Base-by-base conservation (phyloP, 2,797 vertebrate species). In the Epinephelus awoara region DNA sequence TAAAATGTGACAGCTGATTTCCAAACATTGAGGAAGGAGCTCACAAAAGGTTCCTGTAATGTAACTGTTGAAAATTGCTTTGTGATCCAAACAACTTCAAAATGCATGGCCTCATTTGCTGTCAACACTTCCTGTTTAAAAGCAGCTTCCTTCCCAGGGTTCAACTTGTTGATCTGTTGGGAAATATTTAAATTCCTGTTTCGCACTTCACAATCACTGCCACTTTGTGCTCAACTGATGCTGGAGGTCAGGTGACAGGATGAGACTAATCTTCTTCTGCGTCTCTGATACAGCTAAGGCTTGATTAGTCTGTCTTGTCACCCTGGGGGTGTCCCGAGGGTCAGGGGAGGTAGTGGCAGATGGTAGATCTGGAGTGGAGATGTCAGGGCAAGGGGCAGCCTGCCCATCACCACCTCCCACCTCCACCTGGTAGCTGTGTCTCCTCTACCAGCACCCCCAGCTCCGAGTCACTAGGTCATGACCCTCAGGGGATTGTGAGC, bases 311-410 rank as follows among this genome's bases (percentile, higher is more conserved):
- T 79, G 75, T 66, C 50, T 51, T 38, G 49, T 87, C 76, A 77
- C 55, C 83, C 76, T 13, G 0, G 74, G 87, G 83, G 44, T 25
- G 78, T 75, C 46, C 67, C 7, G 0, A 57, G 61, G 57, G 27
- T 11, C 19, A 15, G 54, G 42, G 90, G 92, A 93, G 80, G 34
- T 49, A 85, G 85, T 89, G 92, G 93, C 96, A 97, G 96, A 97
- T 97, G 96, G 96, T 87, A 64, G 77, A 75, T 90, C 90, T 72
- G 59, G 83, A 87, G 80, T 67, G 59, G 88, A 84, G 86, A 92
- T 90, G 67, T 85, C 86, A 89, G 88, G 87, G 80, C 75, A 89
- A 73, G 92, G 92, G 90, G 57, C 88, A 80, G 79, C 47, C 91
- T 91, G 49, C 77, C 77, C 78, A 69, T 85, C 63, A 72, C 78